A percentile compares a stretch with the other conserved stretches of the same genome.
These are phyloP conservation scores for Itoplectis maculator DNA, from an alignment of 2,888 invertebrate genomes.

Conservation along the genomic window DNA sequence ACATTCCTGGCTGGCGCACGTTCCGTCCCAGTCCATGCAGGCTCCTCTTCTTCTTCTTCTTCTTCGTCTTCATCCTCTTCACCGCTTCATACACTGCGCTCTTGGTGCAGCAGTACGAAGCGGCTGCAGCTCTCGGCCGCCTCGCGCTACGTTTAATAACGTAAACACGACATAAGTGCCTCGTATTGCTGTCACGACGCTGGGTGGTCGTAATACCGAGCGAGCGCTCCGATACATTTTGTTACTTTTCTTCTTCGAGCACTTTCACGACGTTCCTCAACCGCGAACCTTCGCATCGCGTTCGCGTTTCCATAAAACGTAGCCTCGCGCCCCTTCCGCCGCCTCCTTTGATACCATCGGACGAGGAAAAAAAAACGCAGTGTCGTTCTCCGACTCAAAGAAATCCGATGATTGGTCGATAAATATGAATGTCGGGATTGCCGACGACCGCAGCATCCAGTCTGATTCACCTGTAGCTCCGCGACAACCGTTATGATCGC, in stretches of 20 bases:
- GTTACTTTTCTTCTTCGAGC: slow-evolving; percentile 49
- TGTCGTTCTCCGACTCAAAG: not conserved
- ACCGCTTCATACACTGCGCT: slow-evolving; percentile 35
- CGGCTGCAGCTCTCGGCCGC: slow-evolving; percentile 30
- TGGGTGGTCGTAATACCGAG: slow-evolving; percentile 70
- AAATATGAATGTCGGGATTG: slow-evolving; percentile 26
- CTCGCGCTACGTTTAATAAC: slow-evolving; percentile 69
- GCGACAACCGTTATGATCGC: slow-evolving; percentile 55
- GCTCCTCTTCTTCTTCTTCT: slow-evolving; percentile 49
- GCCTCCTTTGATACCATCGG: slow-evolving; percentile 7
- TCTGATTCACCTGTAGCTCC: slow-evolving; percentile 32
- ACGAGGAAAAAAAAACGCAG: not conserved
- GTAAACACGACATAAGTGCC: slow-evolving; percentile 75
- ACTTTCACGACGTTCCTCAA: slow-evolving; percentile 14
- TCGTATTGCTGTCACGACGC: slow-evolving; percentile 72
- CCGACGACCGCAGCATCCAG: slow-evolving; percentile 24
- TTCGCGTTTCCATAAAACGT: slow-evolving; percentile 6
- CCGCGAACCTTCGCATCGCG: not conserved
- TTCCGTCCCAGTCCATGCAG: slow-evolving; percentile 36
- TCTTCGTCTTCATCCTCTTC: slow-evolving; percentile 50
- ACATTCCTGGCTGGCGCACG: slow-evolving; percentile 59
- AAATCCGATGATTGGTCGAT: slow-evolving; percentile 15
- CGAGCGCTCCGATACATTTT: slow-evolving; percentile 62
- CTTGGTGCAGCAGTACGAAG: slow-evolving; percentile 43
- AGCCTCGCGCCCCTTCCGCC: not conserved